Percentiles rank a stretch among this genome's conserved stretches.
phyloP scores from a whole-genome alignment of 2,113 vertebrate species.

The Siniperca knerii region DNA sequence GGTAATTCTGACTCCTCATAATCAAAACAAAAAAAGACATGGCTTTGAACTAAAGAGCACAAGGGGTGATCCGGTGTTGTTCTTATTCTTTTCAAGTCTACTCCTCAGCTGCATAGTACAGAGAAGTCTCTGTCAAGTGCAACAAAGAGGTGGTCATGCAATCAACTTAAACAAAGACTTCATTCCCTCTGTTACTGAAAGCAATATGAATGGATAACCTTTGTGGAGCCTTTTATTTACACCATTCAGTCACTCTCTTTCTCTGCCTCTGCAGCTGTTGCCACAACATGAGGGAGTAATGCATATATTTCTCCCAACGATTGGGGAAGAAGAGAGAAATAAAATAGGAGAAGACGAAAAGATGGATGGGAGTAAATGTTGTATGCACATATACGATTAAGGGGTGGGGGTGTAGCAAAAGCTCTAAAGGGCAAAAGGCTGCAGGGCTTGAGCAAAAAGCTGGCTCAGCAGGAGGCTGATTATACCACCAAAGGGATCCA shows the following conservation, averaged over 20 bases:
- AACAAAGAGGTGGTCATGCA: conserved; percentile 75
- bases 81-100: conserved; percentile 66
- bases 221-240: conserved; percentile 74
- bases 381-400: conserved; percentile 63
- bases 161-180: conserved; percentile 78
- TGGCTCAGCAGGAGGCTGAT: conserved; percentile 81
- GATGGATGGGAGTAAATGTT: conserved; percentile 70
- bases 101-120: conserved; percentile 54
- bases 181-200: conserved; percentile 67
- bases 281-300: conserved; percentile 60
- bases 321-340: conserved; percentile 26
- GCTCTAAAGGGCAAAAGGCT: conserved; percentile 74
- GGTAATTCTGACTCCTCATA: conserved; percentile 53
- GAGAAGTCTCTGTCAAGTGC: conserved; percentile 68
- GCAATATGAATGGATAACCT: conserved; percentile 76
- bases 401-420: conserved; percentile 51
- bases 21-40: conserved; percentile 62
- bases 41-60: conserved; percentile 67
- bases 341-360: conserved; percentile 39
- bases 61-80: conserved; percentile 55
- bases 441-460: conserved; percentile 68
- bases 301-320: conserved; percentile 34
- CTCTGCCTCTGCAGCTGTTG: conserved; percentile 75
- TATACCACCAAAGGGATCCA: conserved; percentile 78
- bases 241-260: conserved; percentile 51